Base-by-base conservation (phyloP, 2,888 invertebrate genomes). In the Nycteola revayana region DNA sequence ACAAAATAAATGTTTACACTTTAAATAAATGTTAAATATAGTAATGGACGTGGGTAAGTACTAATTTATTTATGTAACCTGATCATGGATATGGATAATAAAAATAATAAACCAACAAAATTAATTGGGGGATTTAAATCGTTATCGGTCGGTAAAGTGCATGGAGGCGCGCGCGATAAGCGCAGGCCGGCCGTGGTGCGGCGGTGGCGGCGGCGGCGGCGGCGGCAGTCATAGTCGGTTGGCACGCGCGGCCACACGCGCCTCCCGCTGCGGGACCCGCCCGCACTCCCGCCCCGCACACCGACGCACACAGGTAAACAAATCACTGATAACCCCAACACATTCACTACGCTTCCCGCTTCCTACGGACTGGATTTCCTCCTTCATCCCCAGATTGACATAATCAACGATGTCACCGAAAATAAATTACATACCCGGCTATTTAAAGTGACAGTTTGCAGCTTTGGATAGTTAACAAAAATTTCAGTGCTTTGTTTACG, bases 231-330 rank as follows among this genome's bases (percentile, higher is more conserved):
- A 70, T 66, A 66, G 53, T 76, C 81, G 75, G 83, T 70, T 76
- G 80, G 80, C 80, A 76, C 69, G 75, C 75, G 84, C 77, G 86
- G 78, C 67, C 76, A 82, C 76, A 83, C 87, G 87, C 83, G 85
- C 79, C 66, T 53, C 29, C 54, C 58, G 59, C 49, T 66, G 78
- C 79, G 76, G 77, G 75, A 66, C 66, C 69, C 66, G 60, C 65
- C 62, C 63, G 67, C 69, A 74, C 77, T 55, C 41, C 64, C 71
- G 63, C 76, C 66, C 60, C 66, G 51, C 54, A 52, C 52, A 62
- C 58, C 62, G 55, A 60, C 72, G 47, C 61, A 66, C 60, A 60
- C 85, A 86, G 86, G 86, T 86, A 86, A 85, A 82, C 76, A 75
- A 66, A 57, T 25, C 37, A 52, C 35, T 55, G 44, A 45, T 31